Evolutionary conservation across 2,797 vertebrate genomes (phyloP).

Genomic region (Trachops cirrhosus): DNA sequence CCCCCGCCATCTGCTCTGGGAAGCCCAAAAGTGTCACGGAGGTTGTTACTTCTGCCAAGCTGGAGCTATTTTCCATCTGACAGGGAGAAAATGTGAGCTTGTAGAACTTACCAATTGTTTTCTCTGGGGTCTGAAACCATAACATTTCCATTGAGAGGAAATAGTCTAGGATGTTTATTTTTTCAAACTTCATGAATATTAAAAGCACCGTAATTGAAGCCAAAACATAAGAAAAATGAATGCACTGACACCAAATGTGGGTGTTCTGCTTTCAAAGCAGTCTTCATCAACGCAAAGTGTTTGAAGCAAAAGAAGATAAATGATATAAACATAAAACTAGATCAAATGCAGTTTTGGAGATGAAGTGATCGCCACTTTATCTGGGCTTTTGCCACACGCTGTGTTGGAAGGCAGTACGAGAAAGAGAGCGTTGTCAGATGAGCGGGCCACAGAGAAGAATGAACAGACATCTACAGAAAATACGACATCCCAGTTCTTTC

Average conservation of each 20-base stretch:
- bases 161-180: constrained; percentile 66
- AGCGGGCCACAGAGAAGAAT: neutral
- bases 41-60: constrained; percentile 7
- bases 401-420: neutral
- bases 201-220: constrained; percentile 59
- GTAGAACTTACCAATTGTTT: constrained; percentile 56
- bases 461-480: constrained; percentile 42
- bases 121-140: constrained; percentile 56
- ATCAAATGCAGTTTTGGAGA: constrained; percentile 10
- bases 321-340: neutral
- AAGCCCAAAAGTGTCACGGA: constrained; percentile 48
- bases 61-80: constrained; percentile 52
- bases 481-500: neutral
- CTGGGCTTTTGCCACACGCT: neutral
- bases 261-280: constrained; percentile 57
- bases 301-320: neutral
- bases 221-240: constrained; percentile 59
- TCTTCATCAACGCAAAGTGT: neutral
- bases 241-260: constrained; percentile 41
- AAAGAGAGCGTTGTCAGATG: neutral
- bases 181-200: constrained; percentile 67
- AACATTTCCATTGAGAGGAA: constrained; percentile 71
- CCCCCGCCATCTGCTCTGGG: constrained; percentile 51
- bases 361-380: neutral
- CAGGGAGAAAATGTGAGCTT: constrained; percentile 54